Conservation (phyloP, 2,113 vertebrate species). For the Mystacornis crossleyi region DNA sequence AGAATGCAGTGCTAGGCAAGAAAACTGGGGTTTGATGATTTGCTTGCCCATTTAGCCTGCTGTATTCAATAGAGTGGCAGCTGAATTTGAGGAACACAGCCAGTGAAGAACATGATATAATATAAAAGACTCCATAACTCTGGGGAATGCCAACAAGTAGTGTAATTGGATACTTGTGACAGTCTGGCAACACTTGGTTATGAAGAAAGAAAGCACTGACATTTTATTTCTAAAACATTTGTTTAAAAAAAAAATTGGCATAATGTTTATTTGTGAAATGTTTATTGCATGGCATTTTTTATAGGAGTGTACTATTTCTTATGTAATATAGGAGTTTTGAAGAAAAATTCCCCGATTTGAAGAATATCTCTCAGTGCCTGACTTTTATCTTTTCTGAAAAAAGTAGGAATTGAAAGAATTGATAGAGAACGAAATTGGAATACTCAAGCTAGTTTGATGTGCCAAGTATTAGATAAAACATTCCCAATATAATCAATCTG, state of each 20-base stretch:
- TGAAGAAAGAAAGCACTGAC: neutral
- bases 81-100: neutral
- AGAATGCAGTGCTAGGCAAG: neutral
- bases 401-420: neutral
- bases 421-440: neutral
- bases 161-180: neutral
- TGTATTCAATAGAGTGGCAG: neutral
- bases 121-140: neutral
- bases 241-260: neutral
- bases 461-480: neutral
- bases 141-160: neutral
- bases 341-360: neutral
- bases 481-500: neutral
- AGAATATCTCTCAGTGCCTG: neutral
- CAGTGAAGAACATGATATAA: neutral
- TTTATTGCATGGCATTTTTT: neutral
- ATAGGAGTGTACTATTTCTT: neutral
- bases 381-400: neutral
- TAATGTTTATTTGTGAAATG: neutral
- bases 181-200: neutral
- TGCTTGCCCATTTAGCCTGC: accelerated
- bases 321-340: neutral
- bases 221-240: neutral
- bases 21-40: neutral
- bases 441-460: neutral